Evolutionary conservation across 2,888 invertebrate species (phyloP).

Genomic region (Eupithecia pulchellata): DNA sequence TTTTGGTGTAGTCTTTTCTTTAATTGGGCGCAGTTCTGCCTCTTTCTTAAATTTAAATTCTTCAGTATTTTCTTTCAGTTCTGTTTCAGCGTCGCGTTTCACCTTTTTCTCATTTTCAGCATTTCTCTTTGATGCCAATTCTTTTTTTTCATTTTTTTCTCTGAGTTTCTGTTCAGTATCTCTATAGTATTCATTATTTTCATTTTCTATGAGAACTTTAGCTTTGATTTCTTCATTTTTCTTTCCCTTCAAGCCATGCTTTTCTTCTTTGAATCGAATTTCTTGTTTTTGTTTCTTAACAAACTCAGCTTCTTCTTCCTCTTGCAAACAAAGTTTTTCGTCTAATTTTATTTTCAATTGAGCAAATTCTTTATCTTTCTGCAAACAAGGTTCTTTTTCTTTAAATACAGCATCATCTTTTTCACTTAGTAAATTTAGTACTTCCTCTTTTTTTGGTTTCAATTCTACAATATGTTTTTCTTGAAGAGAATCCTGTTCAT

Average conservation of each 20-base stretch:
- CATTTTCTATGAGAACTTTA: neutral
- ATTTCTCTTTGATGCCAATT: conserved; percentile 14
- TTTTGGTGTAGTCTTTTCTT: conserved; percentile 32
- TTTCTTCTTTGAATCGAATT: conserved; percentile 3
- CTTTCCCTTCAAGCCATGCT: neutral
- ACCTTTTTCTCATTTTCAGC: conserved; percentile 11
- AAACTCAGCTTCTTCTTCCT: conserved; percentile 22
- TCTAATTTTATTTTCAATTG: conserved; percentile 9
- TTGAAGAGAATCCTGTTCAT: neutral
- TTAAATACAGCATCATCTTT: conserved; percentile 19
- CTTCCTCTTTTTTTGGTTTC: neutral
- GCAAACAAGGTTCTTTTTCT: conserved; percentile 25
- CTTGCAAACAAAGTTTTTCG: conserved; percentile 12
- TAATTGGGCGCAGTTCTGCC: neutral
- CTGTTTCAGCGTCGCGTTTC: conserved; percentile 19
- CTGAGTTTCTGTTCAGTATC: neutral
- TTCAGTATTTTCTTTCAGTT: conserved; percentile 23
- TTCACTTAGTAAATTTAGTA: conserved; percentile 19
- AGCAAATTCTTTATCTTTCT: conserved; percentile 25
- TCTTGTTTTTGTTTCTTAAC: conserved; percentile 30
- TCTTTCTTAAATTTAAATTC: neutral
- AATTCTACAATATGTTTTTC: neutral
- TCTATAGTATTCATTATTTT: neutral
- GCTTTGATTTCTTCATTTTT: neutral
- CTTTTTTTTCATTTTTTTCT: conserved; percentile 8